Percentiles rank a stretch among this genome's conserved stretches.
Conservation (phyloP, 2,888 invertebrate genomes). For the Morpho helenor region DNA sequence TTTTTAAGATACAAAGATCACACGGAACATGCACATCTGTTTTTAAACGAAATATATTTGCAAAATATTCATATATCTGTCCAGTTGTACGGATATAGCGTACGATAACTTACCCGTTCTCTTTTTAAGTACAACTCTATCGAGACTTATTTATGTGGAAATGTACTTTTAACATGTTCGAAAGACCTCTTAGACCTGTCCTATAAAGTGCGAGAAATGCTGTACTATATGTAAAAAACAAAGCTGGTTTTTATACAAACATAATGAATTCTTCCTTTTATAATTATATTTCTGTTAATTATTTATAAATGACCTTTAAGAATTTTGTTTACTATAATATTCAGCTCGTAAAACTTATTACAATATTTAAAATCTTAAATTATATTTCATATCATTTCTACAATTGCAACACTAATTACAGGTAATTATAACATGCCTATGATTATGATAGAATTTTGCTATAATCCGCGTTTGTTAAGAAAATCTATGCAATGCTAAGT, state of each 20-base stretch:
- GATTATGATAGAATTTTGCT: no score
- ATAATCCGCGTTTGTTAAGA: no score
- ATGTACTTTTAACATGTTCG: slow-evolving; percentile 13
- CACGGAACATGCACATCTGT: neutral
- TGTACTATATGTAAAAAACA: neutral
- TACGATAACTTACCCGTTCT: slow-evolving; percentile 14
- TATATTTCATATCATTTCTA: no score
- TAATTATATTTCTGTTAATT: neutral
- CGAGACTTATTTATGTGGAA: slow-evolving; percentile 20
- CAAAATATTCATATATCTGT: slow-evolving; percentile 2
- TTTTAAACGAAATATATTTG: slow-evolving; percentile 6
- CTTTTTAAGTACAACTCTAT: slow-evolving; percentile 22
- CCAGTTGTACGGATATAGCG: neutral
- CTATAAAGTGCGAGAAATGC: slow-evolving; percentile 22
- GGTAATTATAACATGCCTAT: no score
- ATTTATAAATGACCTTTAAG: no score
- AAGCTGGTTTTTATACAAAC: neutral
- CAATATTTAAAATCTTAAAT: no score
- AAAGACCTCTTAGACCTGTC: slow-evolving; percentile 15
- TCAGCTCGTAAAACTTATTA: no score
- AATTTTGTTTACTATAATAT: no score
- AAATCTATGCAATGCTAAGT: no score
- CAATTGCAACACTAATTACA: no score
- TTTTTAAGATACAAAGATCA: neutral
- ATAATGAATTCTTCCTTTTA: neutral